These are phyloP conservation scores for Sebastes umbrosus DNA, from an alignment of 2,797 vertebrate species.

Conservation along the genomic window DNA sequence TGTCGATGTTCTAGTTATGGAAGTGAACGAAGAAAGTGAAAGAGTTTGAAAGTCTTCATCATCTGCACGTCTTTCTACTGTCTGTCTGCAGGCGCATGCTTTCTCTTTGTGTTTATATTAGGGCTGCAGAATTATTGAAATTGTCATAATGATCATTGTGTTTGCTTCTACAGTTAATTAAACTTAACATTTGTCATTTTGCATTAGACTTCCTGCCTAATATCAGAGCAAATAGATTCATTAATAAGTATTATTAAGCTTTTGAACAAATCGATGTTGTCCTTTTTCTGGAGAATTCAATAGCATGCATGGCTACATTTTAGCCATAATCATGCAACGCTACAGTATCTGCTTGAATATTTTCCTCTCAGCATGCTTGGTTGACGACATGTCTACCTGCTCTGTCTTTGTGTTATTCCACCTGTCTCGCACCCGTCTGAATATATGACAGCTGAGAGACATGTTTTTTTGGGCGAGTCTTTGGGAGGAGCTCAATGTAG, in stretches of 20 bases:
- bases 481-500: conserved; percentile 4
- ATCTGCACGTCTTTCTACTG: neutral
- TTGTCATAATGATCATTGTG: neutral
- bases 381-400: neutral
- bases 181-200: neutral
- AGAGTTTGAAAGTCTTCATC: conserved; percentile 27
- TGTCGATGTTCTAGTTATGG: conserved; percentile 52
- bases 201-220: neutral
- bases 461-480: neutral
- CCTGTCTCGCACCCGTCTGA: neutral
- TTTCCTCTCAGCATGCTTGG: neutral
- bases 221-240: neutral
- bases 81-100: neutral
- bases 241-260: neutral
- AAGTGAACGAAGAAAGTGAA: conserved; percentile 43
- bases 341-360: neutral
- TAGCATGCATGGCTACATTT: neutral
- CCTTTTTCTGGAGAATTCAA: neutral
- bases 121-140: neutral
- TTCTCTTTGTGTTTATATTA: neutral
- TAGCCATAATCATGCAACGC: neutral
- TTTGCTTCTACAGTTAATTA: neutral
- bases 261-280: neutral
- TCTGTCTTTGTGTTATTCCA: neutral
- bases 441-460: neutral